Conservation (phyloP, 2,113 vertebrate species). For the Excalfactoria chinensis region DNA sequence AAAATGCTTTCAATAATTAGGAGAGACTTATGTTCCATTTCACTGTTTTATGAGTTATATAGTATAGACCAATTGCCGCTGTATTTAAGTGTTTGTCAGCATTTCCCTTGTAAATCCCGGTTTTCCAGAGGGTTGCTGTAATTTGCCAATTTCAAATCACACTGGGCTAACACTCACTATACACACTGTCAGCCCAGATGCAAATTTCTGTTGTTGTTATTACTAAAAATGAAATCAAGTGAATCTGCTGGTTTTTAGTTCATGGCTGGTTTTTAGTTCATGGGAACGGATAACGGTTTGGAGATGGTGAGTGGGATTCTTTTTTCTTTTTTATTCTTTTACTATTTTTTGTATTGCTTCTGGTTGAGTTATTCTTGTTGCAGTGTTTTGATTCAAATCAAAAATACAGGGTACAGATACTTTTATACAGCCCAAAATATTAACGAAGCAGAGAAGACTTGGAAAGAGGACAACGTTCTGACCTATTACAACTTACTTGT, state of each 20-base stretch:
- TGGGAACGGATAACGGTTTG: background rate
- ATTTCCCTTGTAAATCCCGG: slow-evolving; percentile 53
- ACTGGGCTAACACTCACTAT: slow-evolving; percentile 40
- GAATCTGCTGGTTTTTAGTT: slow-evolving; percentile 62
- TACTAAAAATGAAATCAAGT: slow-evolving; percentile 73
- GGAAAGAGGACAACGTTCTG: fast-evolving
- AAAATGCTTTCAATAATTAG: slow-evolving; percentile 66
- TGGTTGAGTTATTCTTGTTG: slow-evolving; percentile 9
- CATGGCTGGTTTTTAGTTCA: slow-evolving; percentile 45
- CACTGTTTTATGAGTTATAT: slow-evolving; percentile 29
- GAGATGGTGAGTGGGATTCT: background rate
- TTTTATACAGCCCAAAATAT: background rate
- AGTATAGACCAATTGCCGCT: slow-evolving; percentile 32
- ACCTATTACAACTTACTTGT: background rate
- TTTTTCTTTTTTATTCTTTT: background rate
- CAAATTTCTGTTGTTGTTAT: slow-evolving; percentile 67
- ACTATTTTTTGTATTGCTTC: background rate
- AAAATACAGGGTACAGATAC: background rate
- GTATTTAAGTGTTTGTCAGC: slow-evolving; percentile 64
- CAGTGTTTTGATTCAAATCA: background rate
- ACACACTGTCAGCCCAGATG: slow-evolving; percentile 60
- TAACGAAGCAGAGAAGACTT: background rate
- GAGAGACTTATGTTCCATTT: slow-evolving; percentile 48
- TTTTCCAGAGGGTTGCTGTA: slow-evolving; percentile 49
- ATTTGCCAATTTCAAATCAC: slow-evolving; percentile 63